phyloP scores from a whole-genome alignment of 2,797 vertebrate species.

The Xiphorhynchus erythropygius region DNA sequence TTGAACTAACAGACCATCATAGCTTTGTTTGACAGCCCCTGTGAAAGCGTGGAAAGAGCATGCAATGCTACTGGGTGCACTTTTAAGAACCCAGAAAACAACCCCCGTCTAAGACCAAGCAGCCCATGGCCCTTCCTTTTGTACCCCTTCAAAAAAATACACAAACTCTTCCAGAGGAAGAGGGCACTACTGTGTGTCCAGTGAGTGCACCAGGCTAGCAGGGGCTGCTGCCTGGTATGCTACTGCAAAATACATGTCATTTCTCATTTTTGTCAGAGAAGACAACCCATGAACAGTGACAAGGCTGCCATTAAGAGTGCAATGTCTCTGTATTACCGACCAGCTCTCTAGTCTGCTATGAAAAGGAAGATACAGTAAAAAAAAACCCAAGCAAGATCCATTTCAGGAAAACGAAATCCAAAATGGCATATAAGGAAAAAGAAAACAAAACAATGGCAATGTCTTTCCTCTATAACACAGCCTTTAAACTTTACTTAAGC shows the following conservation, averaged over 20 bases:
- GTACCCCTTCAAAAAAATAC: background rate
- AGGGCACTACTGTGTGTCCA: background rate
- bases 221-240: background rate
- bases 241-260: background rate
- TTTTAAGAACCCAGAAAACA: background rate
- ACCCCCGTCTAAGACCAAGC: accelerated
- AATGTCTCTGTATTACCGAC: background rate
- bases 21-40: background rate
- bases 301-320: background rate
- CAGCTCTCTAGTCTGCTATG: background rate
- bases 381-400: accelerated
- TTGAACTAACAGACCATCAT: background rate
- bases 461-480: background rate
- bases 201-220: background rate
- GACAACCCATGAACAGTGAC: background rate
- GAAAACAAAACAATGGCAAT: background rate
- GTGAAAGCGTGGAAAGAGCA: background rate
- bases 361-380: background rate
- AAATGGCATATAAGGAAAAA: background rate
- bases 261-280: background rate
- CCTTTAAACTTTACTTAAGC: background rate
- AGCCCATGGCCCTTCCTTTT: background rate
- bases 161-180: background rate
- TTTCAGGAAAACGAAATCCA: background rate
- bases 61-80: background rate